phyloP scores from a whole-genome alignment of 2,797 vertebrate genomes.

The Cuculus canorus region DNA sequence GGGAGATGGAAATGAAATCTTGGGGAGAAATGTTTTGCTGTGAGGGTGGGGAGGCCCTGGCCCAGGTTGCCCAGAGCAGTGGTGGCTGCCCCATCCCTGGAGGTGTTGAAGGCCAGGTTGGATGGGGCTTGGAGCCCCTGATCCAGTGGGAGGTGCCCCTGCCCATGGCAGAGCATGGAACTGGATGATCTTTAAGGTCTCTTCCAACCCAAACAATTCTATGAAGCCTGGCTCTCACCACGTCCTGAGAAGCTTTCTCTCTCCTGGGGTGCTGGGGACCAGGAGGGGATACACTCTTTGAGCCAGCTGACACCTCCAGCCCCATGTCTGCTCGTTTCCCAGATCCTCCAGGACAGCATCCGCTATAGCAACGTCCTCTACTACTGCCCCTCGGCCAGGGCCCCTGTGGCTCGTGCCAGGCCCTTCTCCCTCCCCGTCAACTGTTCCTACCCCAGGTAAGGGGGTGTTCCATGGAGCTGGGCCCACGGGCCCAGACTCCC shows the following conservation, averaged over 20 bases:
- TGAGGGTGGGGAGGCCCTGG: too few relatives aligned
- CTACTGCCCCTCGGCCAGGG: not conserved
- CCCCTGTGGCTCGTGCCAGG: not conserved
- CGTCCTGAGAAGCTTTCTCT: too few relatives aligned
- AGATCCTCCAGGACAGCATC: not conserved
- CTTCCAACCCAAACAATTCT: too few relatives aligned
- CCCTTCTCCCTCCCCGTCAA: not conserved
- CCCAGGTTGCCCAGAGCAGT: too few relatives aligned
- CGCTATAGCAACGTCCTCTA: not conserved
- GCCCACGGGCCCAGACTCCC: fast-evolving
- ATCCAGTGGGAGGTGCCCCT: too few relatives aligned
- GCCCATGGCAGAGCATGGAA: too few relatives aligned
- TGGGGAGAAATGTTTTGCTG: too few relatives aligned
- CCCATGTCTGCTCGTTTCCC: fast-evolving
- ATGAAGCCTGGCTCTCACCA: fast-evolving
- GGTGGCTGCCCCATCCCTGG: too few relatives aligned
- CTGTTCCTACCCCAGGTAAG: slow-evolving; percentile 24
- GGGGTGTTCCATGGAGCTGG: fast-evolving
- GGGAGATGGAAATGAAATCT: too few relatives aligned
- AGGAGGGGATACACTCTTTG: fast-evolving
- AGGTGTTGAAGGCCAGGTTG: too few relatives aligned
- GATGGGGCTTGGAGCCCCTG: too few relatives aligned
- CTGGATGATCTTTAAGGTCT: too few relatives aligned
- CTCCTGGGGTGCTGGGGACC: not conserved
- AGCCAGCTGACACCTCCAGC: not conserved